Conservation (phyloP, 2,113 vertebrate species). For the Gulo gulo region DNA sequence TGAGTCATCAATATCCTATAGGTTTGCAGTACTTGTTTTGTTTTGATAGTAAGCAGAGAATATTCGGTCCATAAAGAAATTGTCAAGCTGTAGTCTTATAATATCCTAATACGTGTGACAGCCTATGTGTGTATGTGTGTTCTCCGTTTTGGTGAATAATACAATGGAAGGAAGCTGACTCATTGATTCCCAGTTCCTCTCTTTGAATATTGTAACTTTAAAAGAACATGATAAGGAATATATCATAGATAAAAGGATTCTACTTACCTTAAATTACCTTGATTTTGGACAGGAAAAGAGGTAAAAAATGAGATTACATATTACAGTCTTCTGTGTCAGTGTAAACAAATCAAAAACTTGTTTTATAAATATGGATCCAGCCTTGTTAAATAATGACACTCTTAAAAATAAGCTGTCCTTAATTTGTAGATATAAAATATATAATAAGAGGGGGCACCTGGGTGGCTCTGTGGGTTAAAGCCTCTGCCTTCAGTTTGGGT, state of each 20-base stretch:
- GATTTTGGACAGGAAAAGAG: neutral
- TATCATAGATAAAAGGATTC: neutral
- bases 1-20: neutral
- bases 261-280: slow-evolving; percentile 15
- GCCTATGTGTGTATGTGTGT: no score
- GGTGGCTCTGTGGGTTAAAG: no score
- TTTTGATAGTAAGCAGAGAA: neutral
- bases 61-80: neutral
- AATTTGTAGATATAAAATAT: slow-evolving; percentile 25
- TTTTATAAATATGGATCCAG: neutral
- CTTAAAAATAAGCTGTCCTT: neutral
- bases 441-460: neutral
- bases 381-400: neutral
- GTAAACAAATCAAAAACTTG: slow-evolving; percentile 8
- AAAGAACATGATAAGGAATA: neutral
- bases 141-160: neutral
- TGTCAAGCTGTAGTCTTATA: neutral
- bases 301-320: neutral
- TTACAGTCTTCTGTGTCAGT: neutral
- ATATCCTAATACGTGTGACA: neutral
- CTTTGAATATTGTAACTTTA: neutral
- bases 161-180: neutral
- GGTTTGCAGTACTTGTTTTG: neutral
- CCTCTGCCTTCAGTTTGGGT: no score
- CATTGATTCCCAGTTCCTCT: neutral